Percentiles rank a stretch among this genome's conserved stretches.
These are phyloP conservation scores for Oedothorax gibbosus DNA, from an alignment of 1,140 invertebrate genomes.

Conservation along the genomic window DNA sequence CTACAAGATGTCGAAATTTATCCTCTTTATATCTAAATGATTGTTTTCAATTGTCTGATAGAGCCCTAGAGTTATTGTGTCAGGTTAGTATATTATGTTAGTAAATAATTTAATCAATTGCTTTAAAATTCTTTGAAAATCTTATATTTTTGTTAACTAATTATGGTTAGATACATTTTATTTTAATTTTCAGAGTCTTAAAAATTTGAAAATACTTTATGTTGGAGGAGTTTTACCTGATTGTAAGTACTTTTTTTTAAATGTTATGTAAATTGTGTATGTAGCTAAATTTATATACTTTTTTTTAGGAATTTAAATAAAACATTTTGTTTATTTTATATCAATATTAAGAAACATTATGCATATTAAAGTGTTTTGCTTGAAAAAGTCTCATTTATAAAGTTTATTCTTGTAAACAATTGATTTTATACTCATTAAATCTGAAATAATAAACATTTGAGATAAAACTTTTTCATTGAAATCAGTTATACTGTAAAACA, in stretches of 20 bases:
- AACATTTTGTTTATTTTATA: too few species aligned
- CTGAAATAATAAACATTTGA: too few species aligned
- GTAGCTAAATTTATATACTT: not conserved
- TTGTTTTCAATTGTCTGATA: conserved; percentile 52
- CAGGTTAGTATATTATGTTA: conserved; percentile 51
- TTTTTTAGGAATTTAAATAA: too few species aligned
- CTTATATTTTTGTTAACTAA: not conserved
- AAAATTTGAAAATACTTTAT: conserved; percentile 48
- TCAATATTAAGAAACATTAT: too few species aligned
- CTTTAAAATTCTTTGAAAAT: not conserved
- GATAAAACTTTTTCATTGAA: not conserved
- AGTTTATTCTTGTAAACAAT: too few species aligned
- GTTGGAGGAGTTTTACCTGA: conserved; percentile 51
- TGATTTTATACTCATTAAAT: too few species aligned
- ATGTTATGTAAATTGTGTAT: not conserved
- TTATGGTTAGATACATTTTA: not conserved
- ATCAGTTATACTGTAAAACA: not conserved
- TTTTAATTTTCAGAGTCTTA: conserved; percentile 46
- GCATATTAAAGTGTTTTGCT: too few species aligned
- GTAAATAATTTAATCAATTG: not conserved
- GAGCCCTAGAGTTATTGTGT: conserved; percentile 55
- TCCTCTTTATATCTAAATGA: conserved; percentile 58
- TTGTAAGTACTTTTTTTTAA: conserved; percentile 32
- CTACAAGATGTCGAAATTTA: conserved; percentile 58
- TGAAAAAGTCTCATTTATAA: too few species aligned